A percentile compares a stretch with the other conserved stretches of the same genome.
phyloP scores from a whole-genome alignment of 2,797 vertebrate species.

The Mormyrus proboscirostris region DNA sequence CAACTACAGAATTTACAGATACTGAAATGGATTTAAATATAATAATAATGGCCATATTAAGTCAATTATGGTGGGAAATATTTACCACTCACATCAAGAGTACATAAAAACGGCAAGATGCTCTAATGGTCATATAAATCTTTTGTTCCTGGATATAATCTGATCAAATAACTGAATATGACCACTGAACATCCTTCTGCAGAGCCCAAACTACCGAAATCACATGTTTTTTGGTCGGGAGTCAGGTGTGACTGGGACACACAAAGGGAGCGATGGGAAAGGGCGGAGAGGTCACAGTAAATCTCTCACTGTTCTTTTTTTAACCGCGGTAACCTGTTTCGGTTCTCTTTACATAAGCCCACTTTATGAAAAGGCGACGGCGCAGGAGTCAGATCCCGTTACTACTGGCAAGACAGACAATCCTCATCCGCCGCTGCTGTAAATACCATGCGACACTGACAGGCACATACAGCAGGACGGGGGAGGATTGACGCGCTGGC shows the following conservation, averaged over 20 bases:
- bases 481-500: neutral
- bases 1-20: neutral
- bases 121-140: neutral
- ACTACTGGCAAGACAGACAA: neutral
- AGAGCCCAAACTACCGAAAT: neutral
- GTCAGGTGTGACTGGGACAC: conserved; percentile 14
- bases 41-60: neutral
- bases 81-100: neutral
- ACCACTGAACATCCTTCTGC: neutral
- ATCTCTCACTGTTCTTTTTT: conserved; percentile 32
- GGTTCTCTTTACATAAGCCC: conserved; percentile 32
- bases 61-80: neutral
- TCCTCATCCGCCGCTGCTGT: neutral
- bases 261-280: conserved; percentile 6
- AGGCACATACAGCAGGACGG: neutral
- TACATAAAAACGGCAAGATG: neutral
- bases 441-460: neutral
- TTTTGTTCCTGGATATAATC: neutral
- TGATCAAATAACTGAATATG: neutral
- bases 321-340: conserved; percentile 28
- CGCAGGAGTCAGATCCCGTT: neutral
- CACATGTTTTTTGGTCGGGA: neutral
- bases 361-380: conserved; percentile 21
- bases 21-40: neutral
- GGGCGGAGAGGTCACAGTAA: conserved; percentile 26